phyloP scores from a whole-genome alignment of 1,140 invertebrate species.

The Drosophila cardini region DNA sequence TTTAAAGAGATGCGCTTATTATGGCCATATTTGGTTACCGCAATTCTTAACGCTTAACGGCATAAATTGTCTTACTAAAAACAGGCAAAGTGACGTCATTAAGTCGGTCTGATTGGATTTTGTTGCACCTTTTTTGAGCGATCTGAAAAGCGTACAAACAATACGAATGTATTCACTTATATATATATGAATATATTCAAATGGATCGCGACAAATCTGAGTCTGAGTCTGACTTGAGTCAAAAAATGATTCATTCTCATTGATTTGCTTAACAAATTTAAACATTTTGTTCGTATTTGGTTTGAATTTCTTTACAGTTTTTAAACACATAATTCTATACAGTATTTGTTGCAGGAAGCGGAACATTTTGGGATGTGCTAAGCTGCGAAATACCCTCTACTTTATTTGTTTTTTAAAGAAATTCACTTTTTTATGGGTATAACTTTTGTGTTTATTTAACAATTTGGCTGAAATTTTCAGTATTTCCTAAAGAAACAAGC shows the following conservation, averaged over 20 bases:
- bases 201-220: conserved; percentile 27
- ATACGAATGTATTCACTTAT: not conserved
- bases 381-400: not conserved
- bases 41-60: conserved; percentile 39
- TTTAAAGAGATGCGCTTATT: conserved; percentile 54
- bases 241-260: conserved; percentile 12
- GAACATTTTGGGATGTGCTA: not conserved
- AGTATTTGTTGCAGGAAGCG: not conserved
- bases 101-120: conserved; percentile 31
- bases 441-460: too few relatives aligned
- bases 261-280: conserved; percentile 18
- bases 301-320: not conserved
- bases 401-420: too few relatives aligned
- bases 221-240: not conserved
- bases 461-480: too few relatives aligned
- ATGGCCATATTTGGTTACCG: conserved; percentile 66
- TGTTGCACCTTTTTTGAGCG: conserved; percentile 40
- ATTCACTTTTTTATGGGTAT: too few relatives aligned
- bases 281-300: conserved; percentile 11
- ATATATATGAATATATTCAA: conserved; percentile 7
- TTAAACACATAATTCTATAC: conserved; percentile 1
- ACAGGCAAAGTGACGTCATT: conserved; percentile 26
- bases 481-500: too few relatives aligned
- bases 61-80: conserved; percentile 22
- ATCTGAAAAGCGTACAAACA: conserved; percentile 12